Evolutionary conservation across 2,888 invertebrate species (phyloP).

Genomic region (Anthophora plumipes): DNA sequence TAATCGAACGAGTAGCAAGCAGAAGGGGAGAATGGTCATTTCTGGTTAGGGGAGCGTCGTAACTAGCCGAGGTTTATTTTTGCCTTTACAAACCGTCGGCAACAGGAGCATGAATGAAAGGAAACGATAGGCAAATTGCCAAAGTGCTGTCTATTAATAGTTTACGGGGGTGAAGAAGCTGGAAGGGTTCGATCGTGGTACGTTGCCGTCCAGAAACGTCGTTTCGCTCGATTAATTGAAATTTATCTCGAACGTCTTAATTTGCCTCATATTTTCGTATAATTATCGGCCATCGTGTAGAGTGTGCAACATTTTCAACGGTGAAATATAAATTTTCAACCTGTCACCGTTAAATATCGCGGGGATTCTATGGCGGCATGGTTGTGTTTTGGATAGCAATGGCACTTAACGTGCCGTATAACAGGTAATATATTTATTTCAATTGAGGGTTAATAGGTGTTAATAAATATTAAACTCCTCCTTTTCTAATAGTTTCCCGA

Average conservation of each 20-base stretch:
- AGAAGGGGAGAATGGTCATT: constrained; percentile 9
- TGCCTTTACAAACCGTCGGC: constrained; percentile 47
- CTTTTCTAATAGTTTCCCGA: neutral
- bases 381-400: neutral
- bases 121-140: constrained; percentile 73
- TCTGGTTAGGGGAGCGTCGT: constrained; percentile 24
- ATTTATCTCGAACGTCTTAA: constrained; percentile 49
- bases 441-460: neutral
- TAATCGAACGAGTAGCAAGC: neutral
- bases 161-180: constrained; percentile 48
- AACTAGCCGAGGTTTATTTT: constrained; percentile 60
- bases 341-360: constrained; percentile 24
- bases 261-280: constrained; percentile 32
- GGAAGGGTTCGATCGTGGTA: constrained; percentile 56
- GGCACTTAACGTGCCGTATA: neutral
- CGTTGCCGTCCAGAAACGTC: constrained; percentile 33
- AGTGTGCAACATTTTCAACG: constrained; percentile 1
- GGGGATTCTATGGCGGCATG: neutral
- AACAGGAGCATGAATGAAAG: constrained; percentile 72
- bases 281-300: constrained; percentile 31
- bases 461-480: neutral
- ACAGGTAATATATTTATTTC: neutral
- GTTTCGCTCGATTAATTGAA: constrained; percentile 55
- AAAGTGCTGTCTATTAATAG: constrained; percentile 68
- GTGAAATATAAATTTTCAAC: constrained; percentile 9